Conservation (phyloP, 2,888 invertebrate species). For the Nomada lathburiana region DNA sequence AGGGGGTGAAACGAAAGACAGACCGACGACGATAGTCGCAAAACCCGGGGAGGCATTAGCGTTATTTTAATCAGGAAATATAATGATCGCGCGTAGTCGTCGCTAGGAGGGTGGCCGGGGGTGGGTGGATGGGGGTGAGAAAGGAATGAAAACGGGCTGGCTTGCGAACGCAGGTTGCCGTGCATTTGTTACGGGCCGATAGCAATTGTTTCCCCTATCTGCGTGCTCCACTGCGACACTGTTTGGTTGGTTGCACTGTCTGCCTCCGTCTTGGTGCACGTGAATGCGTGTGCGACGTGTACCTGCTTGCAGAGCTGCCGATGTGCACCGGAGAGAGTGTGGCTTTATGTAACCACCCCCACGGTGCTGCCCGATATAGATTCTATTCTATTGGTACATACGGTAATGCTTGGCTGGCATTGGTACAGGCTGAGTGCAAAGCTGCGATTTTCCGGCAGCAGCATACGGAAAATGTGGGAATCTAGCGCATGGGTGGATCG, state of each 20-base stretch:
- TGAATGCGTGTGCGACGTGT: conserved; percentile 70
- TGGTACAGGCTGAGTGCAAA: conserved; percentile 66
- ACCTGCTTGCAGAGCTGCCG: conserved; percentile 64
- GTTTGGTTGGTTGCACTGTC: conserved; percentile 75
- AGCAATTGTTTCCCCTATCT: conserved; percentile 83
- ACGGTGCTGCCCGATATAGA: conserved; percentile 67
- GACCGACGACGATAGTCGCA: conserved; percentile 48
- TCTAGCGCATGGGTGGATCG: too few species aligned
- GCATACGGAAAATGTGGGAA: not conserved
- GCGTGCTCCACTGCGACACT: conserved; percentile 81
- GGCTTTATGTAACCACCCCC: conserved; percentile 72
- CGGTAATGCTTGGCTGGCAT: conserved; percentile 64
- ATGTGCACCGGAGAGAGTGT: conserved; percentile 55
- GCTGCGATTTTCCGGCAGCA: not conserved
- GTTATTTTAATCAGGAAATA: conserved; percentile 77
- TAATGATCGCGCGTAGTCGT: conserved; percentile 71
- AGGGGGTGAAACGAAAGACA: conserved; percentile 32
- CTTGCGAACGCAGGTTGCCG: conserved; percentile 74
- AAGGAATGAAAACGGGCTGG: conserved; percentile 50
- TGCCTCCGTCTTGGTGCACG: conserved; percentile 65
- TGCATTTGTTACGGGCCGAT: conserved; percentile 81
- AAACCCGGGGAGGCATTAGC: conserved; percentile 62
- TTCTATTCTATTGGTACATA: conserved; percentile 79
- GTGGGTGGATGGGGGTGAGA: not conserved
- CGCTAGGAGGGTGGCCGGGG: conserved; percentile 3